A percentile compares a stretch with the other conserved stretches of the same genome.
Evolutionary conservation across 2,113 vertebrate genomes (phyloP).

Genomic region (Xiphias gladius): DNA sequence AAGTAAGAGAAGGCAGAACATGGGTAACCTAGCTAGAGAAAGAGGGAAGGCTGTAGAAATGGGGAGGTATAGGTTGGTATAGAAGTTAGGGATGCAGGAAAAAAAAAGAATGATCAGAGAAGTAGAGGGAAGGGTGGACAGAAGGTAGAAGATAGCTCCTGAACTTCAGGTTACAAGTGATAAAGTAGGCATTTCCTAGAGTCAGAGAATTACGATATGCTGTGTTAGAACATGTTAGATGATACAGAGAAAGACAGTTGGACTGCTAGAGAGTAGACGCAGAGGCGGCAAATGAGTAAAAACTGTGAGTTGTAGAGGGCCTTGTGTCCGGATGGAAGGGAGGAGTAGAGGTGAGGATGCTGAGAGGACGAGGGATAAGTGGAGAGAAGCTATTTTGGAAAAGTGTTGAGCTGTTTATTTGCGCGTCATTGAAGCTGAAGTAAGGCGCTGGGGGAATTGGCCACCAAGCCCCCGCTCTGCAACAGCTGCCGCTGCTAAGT

Average conservation of each 20-base stretch:
- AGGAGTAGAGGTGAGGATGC: constrained; percentile 60
- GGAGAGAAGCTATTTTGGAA: constrained; percentile 88
- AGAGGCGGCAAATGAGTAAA: constrained; percentile 28
- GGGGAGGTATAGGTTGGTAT: background rate
- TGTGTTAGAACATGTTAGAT: constrained; percentile 10
- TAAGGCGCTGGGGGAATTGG: constrained; percentile 98
- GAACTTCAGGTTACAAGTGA: constrained; percentile 10
- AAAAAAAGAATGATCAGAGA: constrained; percentile 2
- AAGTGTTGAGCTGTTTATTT: constrained; percentile 94
- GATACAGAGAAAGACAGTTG: background rate
- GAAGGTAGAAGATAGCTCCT: background rate
- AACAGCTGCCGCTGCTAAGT: constrained; percentile 99
- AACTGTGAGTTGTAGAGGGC: constrained; percentile 32
- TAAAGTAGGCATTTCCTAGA: background rate
- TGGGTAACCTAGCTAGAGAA: background rate
- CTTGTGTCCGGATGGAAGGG: constrained; percentile 58
- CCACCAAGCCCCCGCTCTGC: constrained; percentile 92
- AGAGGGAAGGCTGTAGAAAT: constrained; percentile 3
- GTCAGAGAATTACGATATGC: background rate
- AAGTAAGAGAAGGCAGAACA: background rate
- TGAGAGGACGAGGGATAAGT: constrained; percentile 65
- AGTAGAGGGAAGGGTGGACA: background rate
- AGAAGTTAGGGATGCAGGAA: background rate
- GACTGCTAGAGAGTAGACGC: background rate
- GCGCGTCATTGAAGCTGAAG: constrained; percentile 99